A percentile compares a stretch with the other conserved stretches of the same genome.
Conservation (phyloP, 2,888 invertebrate genomes). For the Acanthacorydalis orientalis region DNA sequence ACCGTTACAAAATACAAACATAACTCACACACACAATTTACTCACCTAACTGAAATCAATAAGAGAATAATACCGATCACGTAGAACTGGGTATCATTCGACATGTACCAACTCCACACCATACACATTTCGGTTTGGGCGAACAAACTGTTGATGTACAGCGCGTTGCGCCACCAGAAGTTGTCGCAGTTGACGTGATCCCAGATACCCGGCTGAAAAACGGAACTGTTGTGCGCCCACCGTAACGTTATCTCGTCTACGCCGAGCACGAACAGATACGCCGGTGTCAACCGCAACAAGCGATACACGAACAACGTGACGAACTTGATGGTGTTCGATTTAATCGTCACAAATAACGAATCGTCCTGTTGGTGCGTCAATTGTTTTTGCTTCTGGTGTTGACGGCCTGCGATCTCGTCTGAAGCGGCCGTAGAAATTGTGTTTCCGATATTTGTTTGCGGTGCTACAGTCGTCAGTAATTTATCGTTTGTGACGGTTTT, state of each 20-base stretch:
- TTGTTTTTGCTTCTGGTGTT: conserved; percentile 14
- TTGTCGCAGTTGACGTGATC: conserved; percentile 57
- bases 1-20: neutral
- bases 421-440: too few species aligned
- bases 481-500: conserved; percentile 15
- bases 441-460: too few species aligned
- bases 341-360: conserved; percentile 9
- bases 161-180: conserved; percentile 73
- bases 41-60: conserved; percentile 50
- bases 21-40: conserved; percentile 8
- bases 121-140: conserved; percentile 62
- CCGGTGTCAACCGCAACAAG: conserved; percentile 59
- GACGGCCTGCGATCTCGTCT: too few species aligned
- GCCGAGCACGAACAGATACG: conserved; percentile 63
- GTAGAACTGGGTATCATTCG: conserved; percentile 66
- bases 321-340: conserved; percentile 27
- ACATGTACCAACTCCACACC: conserved; percentile 73
- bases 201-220: conserved; percentile 53
- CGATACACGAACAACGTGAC: conserved; percentile 40
- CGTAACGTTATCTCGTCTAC: conserved; percentile 53
- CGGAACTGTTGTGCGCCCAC: conserved; percentile 52
- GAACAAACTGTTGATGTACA: conserved; percentile 68
- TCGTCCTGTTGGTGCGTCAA: conserved; percentile 25
- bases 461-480: conserved; percentile 12
- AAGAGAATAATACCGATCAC: conserved; percentile 47